These are phyloP conservation scores for Heloderma charlesbogerti DNA, from an alignment of 2,113 vertebrate species.

Conservation along the genomic window DNA sequence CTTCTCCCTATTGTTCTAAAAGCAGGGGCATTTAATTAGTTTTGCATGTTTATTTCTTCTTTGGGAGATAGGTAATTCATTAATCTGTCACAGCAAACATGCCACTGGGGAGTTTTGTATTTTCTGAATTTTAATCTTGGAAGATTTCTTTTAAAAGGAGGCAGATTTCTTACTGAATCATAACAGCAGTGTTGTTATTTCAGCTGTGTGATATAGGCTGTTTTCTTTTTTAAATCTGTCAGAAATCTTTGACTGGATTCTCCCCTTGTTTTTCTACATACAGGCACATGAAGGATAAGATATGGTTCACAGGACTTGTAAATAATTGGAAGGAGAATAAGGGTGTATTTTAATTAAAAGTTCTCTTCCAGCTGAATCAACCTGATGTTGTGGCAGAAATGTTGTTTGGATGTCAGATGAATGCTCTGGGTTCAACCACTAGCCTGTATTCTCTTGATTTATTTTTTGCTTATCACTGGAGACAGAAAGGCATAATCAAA, in stretches of 20 bases:
- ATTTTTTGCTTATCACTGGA: slow-evolving; percentile 23
- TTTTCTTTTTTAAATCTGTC: slow-evolving; percentile 9
- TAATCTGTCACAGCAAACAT: slow-evolving; percentile 52
- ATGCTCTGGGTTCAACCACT: slow-evolving; percentile 2
- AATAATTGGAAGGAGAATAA: slow-evolving; percentile 36
- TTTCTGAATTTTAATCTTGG: slow-evolving; percentile 35
- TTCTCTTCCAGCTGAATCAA: slow-evolving; percentile 6
- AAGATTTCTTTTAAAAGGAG: neutral
- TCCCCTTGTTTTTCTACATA: slow-evolving; percentile 38
- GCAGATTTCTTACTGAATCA: slow-evolving; percentile 47
- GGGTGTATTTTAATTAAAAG: slow-evolving; percentile 33
- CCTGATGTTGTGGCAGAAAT: neutral
- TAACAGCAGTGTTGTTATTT: slow-evolving; percentile 18
- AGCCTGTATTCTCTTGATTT: neutral
- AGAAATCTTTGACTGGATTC: slow-evolving; percentile 36
- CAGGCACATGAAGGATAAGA: slow-evolving; percentile 1
- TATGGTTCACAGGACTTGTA: slow-evolving; percentile 22
- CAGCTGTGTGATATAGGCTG: neutral
- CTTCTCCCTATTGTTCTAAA: slow-evolving; percentile 48
- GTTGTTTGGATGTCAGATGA: neutral
- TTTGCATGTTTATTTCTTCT: slow-evolving; percentile 63
- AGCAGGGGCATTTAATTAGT: slow-evolving; percentile 39
- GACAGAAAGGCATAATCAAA: neutral
- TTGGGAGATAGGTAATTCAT: slow-evolving; percentile 49
- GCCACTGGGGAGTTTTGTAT: slow-evolving; percentile 5